Evolutionary conservation across 2,113 vertebrate species (phyloP).

Genomic region (Illadopsis cleaveri): DNA sequence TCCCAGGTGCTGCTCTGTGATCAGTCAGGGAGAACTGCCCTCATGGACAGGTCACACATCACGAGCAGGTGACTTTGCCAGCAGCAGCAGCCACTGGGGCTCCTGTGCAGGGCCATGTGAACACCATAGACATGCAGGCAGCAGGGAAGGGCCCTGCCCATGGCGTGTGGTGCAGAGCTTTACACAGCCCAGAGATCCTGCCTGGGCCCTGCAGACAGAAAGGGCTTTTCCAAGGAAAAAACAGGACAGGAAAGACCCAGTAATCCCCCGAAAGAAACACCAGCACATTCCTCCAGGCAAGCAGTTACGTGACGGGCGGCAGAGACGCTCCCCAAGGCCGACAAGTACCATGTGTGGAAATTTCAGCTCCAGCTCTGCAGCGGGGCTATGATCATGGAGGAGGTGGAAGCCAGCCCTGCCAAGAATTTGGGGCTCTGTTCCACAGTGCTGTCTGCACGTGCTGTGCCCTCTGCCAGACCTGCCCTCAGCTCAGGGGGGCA

Average conservation of each 20-base stretch:
- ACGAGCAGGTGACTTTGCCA: background rate
- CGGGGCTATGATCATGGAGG: background rate
- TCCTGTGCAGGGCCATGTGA: background rate
- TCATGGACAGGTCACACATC: background rate
- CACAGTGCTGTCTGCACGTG: accelerated
- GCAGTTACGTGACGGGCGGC: slow-evolving; percentile 76
- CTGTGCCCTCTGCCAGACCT: background rate
- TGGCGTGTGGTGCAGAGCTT: background rate
- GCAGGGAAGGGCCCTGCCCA: background rate
- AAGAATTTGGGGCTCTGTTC: background rate
- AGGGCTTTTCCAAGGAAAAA: slow-evolving; percentile 41
- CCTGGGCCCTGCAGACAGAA: background rate
- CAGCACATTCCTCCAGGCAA: slow-evolving; percentile 78
- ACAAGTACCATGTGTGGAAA: slow-evolving; percentile 76
- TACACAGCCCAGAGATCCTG: slow-evolving; percentile 17
- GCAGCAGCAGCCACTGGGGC: background rate
- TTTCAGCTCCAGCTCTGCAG: background rate
- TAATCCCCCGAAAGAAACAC: slow-evolving; percentile 62
- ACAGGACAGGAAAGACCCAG: slow-evolving; percentile 65
- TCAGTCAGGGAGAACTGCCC: background rate
- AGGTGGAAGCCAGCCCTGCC: slow-evolving; percentile 1
- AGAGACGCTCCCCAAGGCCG: slow-evolving; percentile 69
- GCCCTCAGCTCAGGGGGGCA: accelerated
- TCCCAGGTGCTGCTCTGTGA: background rate
- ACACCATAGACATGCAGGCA: background rate